phyloP scores from a whole-genome alignment of 2,113 vertebrate species.

The Odocoileus hemionus region DNA sequence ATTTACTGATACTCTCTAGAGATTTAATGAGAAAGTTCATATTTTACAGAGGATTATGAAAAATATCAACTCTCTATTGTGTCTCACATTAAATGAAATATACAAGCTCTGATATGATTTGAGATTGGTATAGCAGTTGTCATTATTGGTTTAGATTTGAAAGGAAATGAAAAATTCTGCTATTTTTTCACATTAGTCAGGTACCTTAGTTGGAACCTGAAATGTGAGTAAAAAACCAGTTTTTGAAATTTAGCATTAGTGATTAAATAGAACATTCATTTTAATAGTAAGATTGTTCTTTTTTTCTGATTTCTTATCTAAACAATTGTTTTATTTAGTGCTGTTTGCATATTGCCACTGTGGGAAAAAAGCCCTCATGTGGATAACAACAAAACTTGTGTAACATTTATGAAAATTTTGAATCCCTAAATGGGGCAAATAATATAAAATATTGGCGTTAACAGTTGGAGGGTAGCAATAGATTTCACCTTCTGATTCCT shows the following conservation, averaged over 20 bases:
- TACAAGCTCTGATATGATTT: background rate
- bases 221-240: background rate
- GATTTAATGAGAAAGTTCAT: background rate
- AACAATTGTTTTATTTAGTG: background rate
- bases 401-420: constrained; percentile 14
- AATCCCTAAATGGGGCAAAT: background rate
- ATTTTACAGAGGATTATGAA: background rate
- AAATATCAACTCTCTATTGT: background rate
- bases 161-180: background rate
- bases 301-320: background rate
- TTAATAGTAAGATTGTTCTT: background rate
- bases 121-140: background rate
- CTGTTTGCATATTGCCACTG: background rate
- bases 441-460: background rate
- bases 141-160: background rate
- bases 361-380: background rate
- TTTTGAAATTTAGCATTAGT: constrained; percentile 11
- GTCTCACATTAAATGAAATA: background rate
- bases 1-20: background rate
- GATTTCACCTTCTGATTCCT: background rate
- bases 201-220: constrained; percentile 13
- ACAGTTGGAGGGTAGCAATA: background rate
- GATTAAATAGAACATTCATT: background rate
- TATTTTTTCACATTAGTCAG: background rate
- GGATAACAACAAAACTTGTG: background rate